Evolutionary conservation across 2,797 vertebrate species (phyloP).

Genomic region (Denticeps clupeoides): DNA sequence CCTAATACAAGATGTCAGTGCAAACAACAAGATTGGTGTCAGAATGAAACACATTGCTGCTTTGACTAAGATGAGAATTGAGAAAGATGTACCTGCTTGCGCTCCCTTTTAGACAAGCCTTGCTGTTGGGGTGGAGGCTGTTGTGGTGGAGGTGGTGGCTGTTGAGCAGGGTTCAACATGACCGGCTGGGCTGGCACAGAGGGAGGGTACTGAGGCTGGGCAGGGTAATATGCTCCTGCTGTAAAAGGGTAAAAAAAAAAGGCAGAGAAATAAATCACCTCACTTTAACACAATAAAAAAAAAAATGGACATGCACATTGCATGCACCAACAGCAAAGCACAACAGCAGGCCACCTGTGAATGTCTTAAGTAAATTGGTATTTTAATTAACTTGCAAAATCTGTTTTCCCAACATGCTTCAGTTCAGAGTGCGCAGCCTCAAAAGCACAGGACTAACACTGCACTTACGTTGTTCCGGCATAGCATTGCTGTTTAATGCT

Average conservation of each 20-base stretch:
- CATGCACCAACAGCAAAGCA: no score
- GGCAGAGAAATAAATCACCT: constrained; percentile 1
- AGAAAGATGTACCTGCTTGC: constrained; percentile 72
- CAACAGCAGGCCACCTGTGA: no score
- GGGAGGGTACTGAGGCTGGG: constrained; percentile 72
- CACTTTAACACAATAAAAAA: neutral
- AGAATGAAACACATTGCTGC: neutral
- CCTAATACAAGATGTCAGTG: constrained; percentile 9
- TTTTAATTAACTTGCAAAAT: no score
- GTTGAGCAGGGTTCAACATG: constrained; percentile 70
- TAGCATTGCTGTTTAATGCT: neutral
- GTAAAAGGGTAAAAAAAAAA: constrained; percentile 2
- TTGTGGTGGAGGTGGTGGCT: constrained; percentile 56
- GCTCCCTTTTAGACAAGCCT: constrained; percentile 79
- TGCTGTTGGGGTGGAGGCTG: constrained; percentile 55
- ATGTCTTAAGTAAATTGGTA: no score
- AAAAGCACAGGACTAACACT: constrained; percentile 6
- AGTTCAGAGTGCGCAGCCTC: neutral
- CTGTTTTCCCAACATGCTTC: no score
- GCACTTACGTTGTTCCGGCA: neutral
- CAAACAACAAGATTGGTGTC: neutral
- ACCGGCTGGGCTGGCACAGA: constrained; percentile 73
- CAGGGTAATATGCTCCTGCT: constrained; percentile 88
- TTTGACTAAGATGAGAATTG: constrained; percentile 33
- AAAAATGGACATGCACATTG: no score